Percentiles rank a stretch among this genome's conserved stretches.
These are phyloP conservation scores for Hestina assimilis DNA, from an alignment of 1,140 invertebrate genomes.

Conservation along the genomic window DNA sequence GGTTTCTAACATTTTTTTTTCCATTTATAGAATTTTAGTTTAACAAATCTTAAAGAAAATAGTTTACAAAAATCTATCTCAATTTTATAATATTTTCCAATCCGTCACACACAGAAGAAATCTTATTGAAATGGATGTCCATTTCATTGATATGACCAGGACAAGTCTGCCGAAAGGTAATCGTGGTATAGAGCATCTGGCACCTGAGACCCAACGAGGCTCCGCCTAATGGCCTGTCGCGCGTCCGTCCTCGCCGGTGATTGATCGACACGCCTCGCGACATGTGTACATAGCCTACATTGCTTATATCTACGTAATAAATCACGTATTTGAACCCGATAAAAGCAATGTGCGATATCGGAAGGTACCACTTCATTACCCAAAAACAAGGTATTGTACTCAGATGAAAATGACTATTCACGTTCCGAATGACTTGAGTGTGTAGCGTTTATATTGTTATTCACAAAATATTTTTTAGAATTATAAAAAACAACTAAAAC, in stretches of 20 bases:
- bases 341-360: conserved; percentile 19
- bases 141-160: not conserved
- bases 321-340: conserved; percentile 36
- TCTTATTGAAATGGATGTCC: not conserved
- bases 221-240: conserved; percentile 65
- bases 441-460: too few relatives aligned
- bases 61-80: too few relatives aligned
- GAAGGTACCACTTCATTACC: conserved; percentile 16
- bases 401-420: not conserved
- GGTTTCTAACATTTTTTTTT: too few relatives aligned
- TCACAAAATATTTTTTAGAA: too few relatives aligned
- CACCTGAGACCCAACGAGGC: conserved; percentile 55
- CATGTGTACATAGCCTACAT: conserved; percentile 52
- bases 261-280: conserved; percentile 65
- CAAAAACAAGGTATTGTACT: not conserved
- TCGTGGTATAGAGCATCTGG: conserved; percentile 25
- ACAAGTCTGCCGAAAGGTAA: conserved; percentile 3
- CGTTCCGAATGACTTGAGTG: not conserved
- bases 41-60: too few relatives aligned
- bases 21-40: too few relatives aligned
- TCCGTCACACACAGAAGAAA: too few relatives aligned
- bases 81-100: too few relatives aligned
- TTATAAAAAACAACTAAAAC: too few relatives aligned
- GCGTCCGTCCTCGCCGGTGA: conserved; percentile 63
- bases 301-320: conserved; percentile 51